Base-by-base conservation (phyloP, 1,140 invertebrate species). In the Sweltsa coloradensis region DNA sequence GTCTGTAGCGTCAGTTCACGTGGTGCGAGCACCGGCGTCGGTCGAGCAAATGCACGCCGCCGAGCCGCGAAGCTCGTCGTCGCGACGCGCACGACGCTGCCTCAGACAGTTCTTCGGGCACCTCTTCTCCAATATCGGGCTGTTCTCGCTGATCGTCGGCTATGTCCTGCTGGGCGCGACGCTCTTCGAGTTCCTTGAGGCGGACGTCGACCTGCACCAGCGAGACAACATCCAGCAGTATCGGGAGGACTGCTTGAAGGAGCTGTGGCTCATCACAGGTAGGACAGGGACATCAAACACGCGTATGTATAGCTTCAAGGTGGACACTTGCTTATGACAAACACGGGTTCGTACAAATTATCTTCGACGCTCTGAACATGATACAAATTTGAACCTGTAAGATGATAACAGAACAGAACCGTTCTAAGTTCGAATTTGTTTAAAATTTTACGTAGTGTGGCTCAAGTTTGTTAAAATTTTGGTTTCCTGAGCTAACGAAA, bases 251-350 rank as follows among this genome's bases (percentile, higher is more conserved):
- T 51, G 49, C 24, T 39, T 51, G 5, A 37, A 51, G 31, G 29
- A 51, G 22, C 49, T 51, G 18, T 51, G 49, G 49, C 44, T 40
- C 11, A 51, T 51, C 9, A 51, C 49, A 51, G 49, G 49, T 51
- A 46, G 3, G 24, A 26, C 21, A 18, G n/a, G n/a, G n/a, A n/a
- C n/a, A n/a, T n/a, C n/a, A n/a, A n/a, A n/a, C n/a, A n/a, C n/a
- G n/a, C n/a, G n/a, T n/a, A n/a, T n/a, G n/a, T n/a, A n/a, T n/a
- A n/a, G n/a, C n/a, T n/a, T n/a, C n/a, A n/a, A n/a, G n/a, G n/a
- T n/a, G n/a, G n/a, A n/a, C n/a, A n/a, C n/a, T n/a, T n/a, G n/a
- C n/a, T n/a, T n/a, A n/a, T n/a, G n/a, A n/a, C n/a, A n/a, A n/a
- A n/a, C n/a, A n/a, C n/a, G n/a, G n/a, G n/a, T n/a, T n/a, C n/a